Percentiles rank a stretch among this genome's conserved stretches.
Conservation (phyloP, 2,113 vertebrate species). For the Leptobrachium ailaonicum region DNA sequence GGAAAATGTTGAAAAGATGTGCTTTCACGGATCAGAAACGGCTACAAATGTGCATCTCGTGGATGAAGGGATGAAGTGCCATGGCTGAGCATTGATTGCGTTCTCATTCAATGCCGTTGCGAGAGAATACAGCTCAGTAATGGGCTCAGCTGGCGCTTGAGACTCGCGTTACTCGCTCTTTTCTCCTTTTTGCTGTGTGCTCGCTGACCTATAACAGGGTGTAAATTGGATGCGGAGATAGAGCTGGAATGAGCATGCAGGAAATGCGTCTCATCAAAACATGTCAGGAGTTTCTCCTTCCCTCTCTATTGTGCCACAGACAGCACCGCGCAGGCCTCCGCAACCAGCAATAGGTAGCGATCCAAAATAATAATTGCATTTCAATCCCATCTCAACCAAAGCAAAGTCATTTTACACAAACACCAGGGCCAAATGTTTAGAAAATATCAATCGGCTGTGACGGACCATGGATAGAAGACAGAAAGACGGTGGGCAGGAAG, state of each 20-base stretch:
- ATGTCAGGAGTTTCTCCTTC: slow-evolving; percentile 12
- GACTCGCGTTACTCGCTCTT: slow-evolving; percentile 24
- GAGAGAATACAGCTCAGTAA: slow-evolving; percentile 1
- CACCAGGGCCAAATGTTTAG: neutral
- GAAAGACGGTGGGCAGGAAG: neutral
- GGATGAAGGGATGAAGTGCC: neutral
- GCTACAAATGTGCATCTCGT: neutral
- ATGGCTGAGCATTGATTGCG: neutral
- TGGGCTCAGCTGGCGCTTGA: slow-evolving; percentile 31
- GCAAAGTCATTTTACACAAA: neutral
- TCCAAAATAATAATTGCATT: neutral
- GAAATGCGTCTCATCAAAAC: slow-evolving; percentile 18
- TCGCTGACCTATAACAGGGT: slow-evolving; percentile 46
- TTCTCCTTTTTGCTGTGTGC: slow-evolving; percentile 14
- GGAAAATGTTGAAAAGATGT: neutral
- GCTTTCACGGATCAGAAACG: neutral
- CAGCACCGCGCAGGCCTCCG: slow-evolving; percentile 1
- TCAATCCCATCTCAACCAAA: neutral
- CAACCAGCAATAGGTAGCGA: neutral
- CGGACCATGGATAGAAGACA: neutral
- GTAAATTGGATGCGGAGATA: slow-evolving; percentile 35
- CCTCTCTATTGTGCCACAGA: slow-evolving; percentile 20
- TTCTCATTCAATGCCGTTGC: neutral
- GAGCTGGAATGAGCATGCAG: slow-evolving; percentile 27
- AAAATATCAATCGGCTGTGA: neutral